phyloP scores from a whole-genome alignment of 92 coral and sea anemone species.

The Parazoanthus atlanticus region DNA sequence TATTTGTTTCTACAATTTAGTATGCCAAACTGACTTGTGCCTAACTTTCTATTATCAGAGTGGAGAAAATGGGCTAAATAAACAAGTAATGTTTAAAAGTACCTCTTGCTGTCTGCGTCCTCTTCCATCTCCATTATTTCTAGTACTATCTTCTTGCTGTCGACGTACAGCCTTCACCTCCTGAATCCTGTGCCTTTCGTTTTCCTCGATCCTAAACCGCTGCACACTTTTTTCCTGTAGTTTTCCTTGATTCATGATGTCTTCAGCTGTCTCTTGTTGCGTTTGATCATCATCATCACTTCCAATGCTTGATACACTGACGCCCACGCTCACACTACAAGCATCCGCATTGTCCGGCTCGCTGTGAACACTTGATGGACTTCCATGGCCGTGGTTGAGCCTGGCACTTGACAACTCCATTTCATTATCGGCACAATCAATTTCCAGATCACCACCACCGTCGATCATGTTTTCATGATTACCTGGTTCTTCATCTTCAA shows the following conservation, averaged over 20 bases:
- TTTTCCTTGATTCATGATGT: slow-evolving; percentile 21
- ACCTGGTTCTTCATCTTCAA: slow-evolving; percentile 53
- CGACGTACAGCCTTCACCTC: background rate
- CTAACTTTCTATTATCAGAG: background rate
- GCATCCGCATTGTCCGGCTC: slow-evolving; percentile 83
- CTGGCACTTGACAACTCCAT: slow-evolving; percentile 74
- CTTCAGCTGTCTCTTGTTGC: slow-evolving; percentile 24
- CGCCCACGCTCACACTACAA: slow-evolving; percentile 78
- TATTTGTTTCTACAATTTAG: no score
- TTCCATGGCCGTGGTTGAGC: slow-evolving; percentile 75
- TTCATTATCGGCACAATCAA: slow-evolving; percentile 66
- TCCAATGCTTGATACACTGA: slow-evolving; percentile 89
- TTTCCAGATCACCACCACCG: slow-evolving; percentile 61
- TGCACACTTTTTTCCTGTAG: background rate
- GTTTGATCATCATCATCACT: slow-evolving; percentile 65
- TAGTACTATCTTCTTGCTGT: background rate
- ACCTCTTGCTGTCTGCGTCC: slow-evolving; percentile 12
- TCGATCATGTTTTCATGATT: slow-evolving; percentile 49
- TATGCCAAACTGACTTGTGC: no score
- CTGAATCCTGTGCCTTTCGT: background rate
- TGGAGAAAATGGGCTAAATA: background rate
- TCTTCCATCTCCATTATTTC: slow-evolving; percentile 7
- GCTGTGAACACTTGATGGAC: slow-evolving; percentile 76
- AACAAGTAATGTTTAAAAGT: background rate
- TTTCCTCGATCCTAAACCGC: background rate